Conservation (phyloP, 2,888 invertebrate species). For the Pollenia amentaria region DNA sequence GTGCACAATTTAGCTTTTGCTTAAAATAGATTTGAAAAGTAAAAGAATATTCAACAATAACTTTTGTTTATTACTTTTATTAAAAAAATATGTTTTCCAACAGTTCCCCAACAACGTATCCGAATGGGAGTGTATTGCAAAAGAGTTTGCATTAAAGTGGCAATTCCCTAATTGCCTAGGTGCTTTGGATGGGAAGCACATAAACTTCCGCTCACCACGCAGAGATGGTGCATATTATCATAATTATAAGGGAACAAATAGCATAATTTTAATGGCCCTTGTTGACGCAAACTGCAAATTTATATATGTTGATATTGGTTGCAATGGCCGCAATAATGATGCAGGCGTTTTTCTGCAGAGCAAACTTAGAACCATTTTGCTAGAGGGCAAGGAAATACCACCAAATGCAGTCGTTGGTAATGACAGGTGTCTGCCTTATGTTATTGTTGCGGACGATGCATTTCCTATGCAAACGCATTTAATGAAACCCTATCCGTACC, state of each 20-base stretch:
- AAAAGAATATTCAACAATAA: background rate
- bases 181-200: no score
- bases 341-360: no score
- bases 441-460: slow-evolving; percentile 37
- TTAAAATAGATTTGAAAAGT: background rate
- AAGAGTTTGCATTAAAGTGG: slow-evolving; percentile 12
- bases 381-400: slow-evolving; percentile 13
- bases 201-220: no score
- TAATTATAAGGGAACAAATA: background rate
- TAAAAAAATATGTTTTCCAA: background rate
- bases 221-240: no score
- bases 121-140: slow-evolving; percentile 13
- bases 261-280: background rate
- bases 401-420: slow-evolving; percentile 45
- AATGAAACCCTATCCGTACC: slow-evolving; percentile 2
- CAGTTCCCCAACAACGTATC: slow-evolving; percentile 10
- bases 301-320: no score
- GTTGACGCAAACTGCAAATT: no score
- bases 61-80: background rate
- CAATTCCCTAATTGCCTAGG: background rate
- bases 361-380: slow-evolving; percentile 21
- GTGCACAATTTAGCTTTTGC: background rate
- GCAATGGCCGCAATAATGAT: background rate
- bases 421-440: slow-evolving; percentile 42
- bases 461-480: slow-evolving; percentile 1